phyloP scores from a whole-genome alignment of 2,888 invertebrate genomes.

The Orthonevra nobilis region DNA sequence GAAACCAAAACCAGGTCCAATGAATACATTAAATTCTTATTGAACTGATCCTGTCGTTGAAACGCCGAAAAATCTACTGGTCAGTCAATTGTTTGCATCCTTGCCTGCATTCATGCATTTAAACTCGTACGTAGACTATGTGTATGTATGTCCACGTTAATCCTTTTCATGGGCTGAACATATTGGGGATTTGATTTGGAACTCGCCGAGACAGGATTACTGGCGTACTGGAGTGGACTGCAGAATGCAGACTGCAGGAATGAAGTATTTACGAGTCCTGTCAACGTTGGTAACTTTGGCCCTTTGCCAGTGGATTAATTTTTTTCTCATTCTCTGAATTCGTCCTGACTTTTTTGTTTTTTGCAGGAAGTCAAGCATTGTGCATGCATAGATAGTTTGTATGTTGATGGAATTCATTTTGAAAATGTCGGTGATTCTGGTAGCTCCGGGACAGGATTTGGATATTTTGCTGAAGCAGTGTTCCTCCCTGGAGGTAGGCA shows the following conservation, averaged over 20 bases:
- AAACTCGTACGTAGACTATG: slow-evolving; percentile 20
- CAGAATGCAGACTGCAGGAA: slow-evolving; percentile 31
- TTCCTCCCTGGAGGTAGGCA: slow-evolving; percentile 18
- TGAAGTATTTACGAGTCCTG: slow-evolving; percentile 57
- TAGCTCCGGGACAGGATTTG: slow-evolving; percentile 26
- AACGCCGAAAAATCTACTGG: slow-evolving; percentile 53
- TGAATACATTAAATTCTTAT: slow-evolving; percentile 66
- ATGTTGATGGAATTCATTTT: slow-evolving; percentile 49
- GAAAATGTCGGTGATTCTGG: slow-evolving; percentile 50
- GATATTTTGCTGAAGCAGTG: slow-evolving; percentile 39
- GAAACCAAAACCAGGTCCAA: slow-evolving; percentile 44
- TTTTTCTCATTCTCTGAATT: slow-evolving; percentile 10
- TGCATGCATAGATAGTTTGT: slow-evolving; percentile 50
- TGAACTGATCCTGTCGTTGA: slow-evolving; percentile 60
- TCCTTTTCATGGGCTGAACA: slow-evolving; percentile 62
- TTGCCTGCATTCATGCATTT: slow-evolving; percentile 3
- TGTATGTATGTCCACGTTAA: slow-evolving; percentile 55
- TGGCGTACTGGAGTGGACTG: not conserved
- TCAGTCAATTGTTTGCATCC: slow-evolving; percentile 57
- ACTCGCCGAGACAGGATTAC: slow-evolving; percentile 1
- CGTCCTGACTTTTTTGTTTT: not conserved
- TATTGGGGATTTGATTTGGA: slow-evolving; percentile 63
- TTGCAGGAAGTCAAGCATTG: slow-evolving; percentile 39
- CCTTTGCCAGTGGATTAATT: slow-evolving; percentile 49
- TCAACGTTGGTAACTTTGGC: slow-evolving; percentile 60